A percentile compares a stretch with the other conserved stretches of the same genome.
phyloP scores from a whole-genome alignment of 1,140 invertebrate species.

The Rhyacophila brunnea region DNA sequence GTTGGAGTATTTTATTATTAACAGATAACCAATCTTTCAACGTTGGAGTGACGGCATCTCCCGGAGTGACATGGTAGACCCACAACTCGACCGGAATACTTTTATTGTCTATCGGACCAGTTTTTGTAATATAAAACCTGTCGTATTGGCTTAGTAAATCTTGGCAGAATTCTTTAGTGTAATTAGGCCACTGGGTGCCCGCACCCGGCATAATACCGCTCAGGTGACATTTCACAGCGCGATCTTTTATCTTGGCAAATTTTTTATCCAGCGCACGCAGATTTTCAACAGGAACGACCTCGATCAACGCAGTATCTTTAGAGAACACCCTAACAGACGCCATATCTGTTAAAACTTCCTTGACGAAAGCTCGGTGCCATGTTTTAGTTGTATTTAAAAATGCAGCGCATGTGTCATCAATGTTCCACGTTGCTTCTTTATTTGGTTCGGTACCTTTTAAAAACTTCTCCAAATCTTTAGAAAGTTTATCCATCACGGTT shows the following conservation, averaged over 20 bases:
- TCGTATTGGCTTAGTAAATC: conserved; percentile 52
- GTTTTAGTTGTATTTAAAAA: conserved; percentile 47
- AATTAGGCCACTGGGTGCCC: conserved; percentile 52
- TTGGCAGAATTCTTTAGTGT: conserved; percentile 52
- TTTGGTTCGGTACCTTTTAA: conserved; percentile 42
- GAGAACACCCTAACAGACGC: conserved; percentile 50
- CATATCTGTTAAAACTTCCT: conserved; percentile 40
- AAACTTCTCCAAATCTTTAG: conserved; percentile 50
- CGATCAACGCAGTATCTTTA: conserved; percentile 53
- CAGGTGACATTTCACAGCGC: conserved; percentile 57
- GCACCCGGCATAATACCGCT: conserved; percentile 56
- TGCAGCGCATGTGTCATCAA: conserved; percentile 50
- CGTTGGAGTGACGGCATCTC: conserved; percentile 50
- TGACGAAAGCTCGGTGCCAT: conserved; percentile 55
- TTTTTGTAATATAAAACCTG: conserved; percentile 46
- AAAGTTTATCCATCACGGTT: conserved; percentile 44
- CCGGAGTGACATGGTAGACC: conserved; percentile 48
- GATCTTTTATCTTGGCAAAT: conserved; percentile 46
- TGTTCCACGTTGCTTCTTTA: conserved; percentile 41
- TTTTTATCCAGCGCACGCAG: conserved; percentile 45
- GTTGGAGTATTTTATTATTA: conserved; percentile 54
- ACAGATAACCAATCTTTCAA: conserved; percentile 54
- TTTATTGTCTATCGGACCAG: conserved; percentile 47
- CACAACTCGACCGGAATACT: conserved; percentile 58
- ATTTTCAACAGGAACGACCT: conserved; percentile 43